These are phyloP conservation scores for Cephus spinipes DNA, from an alignment of 2,888 invertebrate genomes.

Conservation along the genomic window DNA sequence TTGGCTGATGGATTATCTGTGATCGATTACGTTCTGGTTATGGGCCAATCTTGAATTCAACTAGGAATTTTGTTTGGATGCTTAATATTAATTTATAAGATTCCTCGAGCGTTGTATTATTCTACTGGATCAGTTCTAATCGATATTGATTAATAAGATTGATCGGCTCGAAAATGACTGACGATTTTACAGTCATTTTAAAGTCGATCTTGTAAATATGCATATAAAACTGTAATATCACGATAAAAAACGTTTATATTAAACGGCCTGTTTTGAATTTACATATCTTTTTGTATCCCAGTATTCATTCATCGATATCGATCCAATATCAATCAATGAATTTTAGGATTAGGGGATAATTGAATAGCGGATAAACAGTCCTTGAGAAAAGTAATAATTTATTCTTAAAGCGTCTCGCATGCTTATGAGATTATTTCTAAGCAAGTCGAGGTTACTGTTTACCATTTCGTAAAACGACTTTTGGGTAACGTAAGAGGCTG, in stretches of 20 bases:
- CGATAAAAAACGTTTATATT: conserved; percentile 19
- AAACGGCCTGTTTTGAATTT: conserved; percentile 13
- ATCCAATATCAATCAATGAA: neutral
- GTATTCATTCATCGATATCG: neutral
- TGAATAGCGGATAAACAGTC: conserved; percentile 40
- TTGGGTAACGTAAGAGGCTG: neutral
- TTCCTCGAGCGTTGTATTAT: neutral
- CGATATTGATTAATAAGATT: neutral
- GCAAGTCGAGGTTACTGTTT: neutral
- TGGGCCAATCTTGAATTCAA: neutral
- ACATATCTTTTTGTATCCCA: neutral
- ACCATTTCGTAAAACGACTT: neutral
- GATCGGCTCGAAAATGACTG: neutral
- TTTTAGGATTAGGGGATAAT: neutral
- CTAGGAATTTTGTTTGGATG: neutral
- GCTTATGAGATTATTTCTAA: neutral
- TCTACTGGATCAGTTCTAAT: neutral
- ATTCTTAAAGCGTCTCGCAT: conserved; percentile 23
- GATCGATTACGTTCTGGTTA: neutral
- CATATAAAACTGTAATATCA: neutral
- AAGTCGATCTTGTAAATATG: conserved; percentile 7
- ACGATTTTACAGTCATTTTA: neutral
- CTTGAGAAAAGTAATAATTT: conserved; percentile 31
- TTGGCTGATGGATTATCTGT: neutral
- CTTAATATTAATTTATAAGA: neutral